Evolutionary conservation across 1,140 invertebrate species (phyloP).

Genomic region (Pollicipes pollicipes): DNA sequence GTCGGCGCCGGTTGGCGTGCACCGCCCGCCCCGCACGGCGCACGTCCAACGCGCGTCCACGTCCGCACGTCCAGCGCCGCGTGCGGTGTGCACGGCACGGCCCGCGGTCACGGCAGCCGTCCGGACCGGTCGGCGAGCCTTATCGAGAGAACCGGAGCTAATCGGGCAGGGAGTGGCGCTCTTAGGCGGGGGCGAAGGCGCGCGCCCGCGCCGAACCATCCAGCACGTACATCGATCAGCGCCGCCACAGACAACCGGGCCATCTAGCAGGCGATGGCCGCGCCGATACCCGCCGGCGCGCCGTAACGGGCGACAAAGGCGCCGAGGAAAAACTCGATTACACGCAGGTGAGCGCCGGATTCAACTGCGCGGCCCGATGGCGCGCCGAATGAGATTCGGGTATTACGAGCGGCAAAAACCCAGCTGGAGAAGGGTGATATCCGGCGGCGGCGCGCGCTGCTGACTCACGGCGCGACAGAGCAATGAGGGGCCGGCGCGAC

Average conservation of each 20-base stretch:
- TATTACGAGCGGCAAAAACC: background rate
- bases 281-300: background rate
- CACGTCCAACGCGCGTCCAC: too few species aligned
- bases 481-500: too few species aligned
- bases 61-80: too few species aligned
- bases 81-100: background rate
- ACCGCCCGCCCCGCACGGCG: too few species aligned
- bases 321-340: background rate
- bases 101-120: too few species aligned
- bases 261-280: background rate
- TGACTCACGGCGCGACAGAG: background rate
- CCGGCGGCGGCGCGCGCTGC: too few species aligned
- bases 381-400: background rate
- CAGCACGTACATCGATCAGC: background rate
- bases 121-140: background rate
- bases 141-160: background rate
- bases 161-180: too few species aligned
- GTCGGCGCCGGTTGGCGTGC: too few species aligned
- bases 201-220: too few species aligned
- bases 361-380: background rate
- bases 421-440: background rate
- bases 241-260: too few species aligned
- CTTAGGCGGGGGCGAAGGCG: too few species aligned
- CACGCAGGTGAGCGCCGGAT: too few species aligned
- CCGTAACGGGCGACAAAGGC: background rate